Evolutionary conservation across 92 coral and sea anemone genomes (phyloP), one percentile per base, ranked within the genome.

Genomic region (Zoanthus solanderi): DNA sequence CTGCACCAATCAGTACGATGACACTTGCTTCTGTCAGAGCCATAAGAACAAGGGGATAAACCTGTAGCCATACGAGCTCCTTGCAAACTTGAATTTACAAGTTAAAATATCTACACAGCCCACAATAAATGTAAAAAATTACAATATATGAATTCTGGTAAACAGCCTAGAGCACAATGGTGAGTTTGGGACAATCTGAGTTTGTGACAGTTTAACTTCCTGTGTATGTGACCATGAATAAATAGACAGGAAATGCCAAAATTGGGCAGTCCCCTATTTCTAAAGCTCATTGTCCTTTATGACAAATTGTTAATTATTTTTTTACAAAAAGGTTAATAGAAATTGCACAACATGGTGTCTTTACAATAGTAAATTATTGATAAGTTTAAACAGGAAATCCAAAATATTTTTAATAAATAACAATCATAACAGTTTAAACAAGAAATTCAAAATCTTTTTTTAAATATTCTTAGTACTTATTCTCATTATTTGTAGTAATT

Each of bases 201-300:
- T 42, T 34, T 32, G 50, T 54, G 47, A 18, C 18, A 52, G 54
- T 73, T 73, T 45, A 76, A 76, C 66, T 76, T 76, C 80, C 66
- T 50, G 80, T 76, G 66, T 76, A 47, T 76, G 80, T 76, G 44
- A 18, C 31, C 61, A 50, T 18, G 34, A 31, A 52, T 18, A 17
- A 76, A 73, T 18, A 50, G 45, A 76, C 80, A 76, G 80, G 80
- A 76, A 76, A 76, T 76, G 14, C 80, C 80, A 76, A 76, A 76
- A 54, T 54, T 76, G 80, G 78, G 78, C 56, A 54, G 60, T 48
- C 63, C 46, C 80, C 60, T n/a, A 76, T 76, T 47, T 53, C 60
- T 76, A 50, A n/a, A 18, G 30, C 65, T 54, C 66, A 74, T 74
- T 76, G 80, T 76, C 80, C 47, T 53, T 47, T 46, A 54, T 48